phyloP scores from a whole-genome alignment of 2,113 vertebrate species.

The Corythornis vintsioides region DNA sequence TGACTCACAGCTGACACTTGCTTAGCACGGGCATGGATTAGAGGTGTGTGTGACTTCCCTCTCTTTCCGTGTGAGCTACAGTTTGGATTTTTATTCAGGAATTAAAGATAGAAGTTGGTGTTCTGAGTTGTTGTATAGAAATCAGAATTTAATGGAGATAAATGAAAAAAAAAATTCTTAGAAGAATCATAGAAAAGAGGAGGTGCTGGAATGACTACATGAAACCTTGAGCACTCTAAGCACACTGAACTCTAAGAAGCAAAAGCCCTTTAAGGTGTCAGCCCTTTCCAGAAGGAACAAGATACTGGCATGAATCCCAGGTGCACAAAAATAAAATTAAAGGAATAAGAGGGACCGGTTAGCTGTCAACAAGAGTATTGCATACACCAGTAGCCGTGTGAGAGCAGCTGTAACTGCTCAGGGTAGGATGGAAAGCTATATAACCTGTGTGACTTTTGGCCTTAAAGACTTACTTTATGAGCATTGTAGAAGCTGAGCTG shows the following conservation, averaged over 20 bases:
- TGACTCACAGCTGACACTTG: neutral
- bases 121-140: neutral
- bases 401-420: conserved; percentile 46
- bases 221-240: neutral
- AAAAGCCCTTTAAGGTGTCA: neutral
- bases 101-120: neutral
- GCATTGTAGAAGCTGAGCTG: neutral
- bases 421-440: conserved; percentile 1
- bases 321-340: conserved; percentile 31
- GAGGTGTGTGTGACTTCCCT: neutral
- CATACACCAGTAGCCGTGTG: neutral
- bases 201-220: neutral
- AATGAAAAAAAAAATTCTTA: neutral
- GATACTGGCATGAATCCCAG: conserved; percentile 4
- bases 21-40: neutral
- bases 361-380: neutral
- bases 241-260: neutral
- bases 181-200: neutral
- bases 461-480: conserved; percentile 17
- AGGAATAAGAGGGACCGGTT: neutral
- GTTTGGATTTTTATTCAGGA: neutral
- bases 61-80: neutral
- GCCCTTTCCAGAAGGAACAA: neutral
- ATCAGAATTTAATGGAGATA: neutral
- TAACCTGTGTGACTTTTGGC: neutral